These are phyloP conservation scores for Siphlonurus alternatus DNA, from an alignment of 2,888 invertebrate genomes.

Conservation along the genomic window DNA sequence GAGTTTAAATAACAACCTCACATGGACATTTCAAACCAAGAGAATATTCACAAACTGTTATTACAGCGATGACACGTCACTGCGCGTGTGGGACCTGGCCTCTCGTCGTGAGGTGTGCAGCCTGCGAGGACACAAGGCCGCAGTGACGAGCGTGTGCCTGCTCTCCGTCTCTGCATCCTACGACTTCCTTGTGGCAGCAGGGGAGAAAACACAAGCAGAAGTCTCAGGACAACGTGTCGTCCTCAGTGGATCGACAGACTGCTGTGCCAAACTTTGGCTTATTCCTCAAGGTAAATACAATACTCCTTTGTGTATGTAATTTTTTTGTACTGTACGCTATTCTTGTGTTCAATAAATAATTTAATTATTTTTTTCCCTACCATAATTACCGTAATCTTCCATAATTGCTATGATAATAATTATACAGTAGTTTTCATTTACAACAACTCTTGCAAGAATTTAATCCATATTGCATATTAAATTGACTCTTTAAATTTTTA, in stretches of 20 bases:
- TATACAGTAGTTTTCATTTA: no score
- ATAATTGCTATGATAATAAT: no score
- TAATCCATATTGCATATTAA: no score
- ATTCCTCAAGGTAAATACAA: neutral
- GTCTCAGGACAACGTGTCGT: neutral
- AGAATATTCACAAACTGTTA: no score
- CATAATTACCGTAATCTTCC: no score
- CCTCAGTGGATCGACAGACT: neutral
- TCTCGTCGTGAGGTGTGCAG: neutral
- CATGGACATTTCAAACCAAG: neutral
- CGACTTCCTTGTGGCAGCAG: neutral
- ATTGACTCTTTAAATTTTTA: no score
- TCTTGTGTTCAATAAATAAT: neutral
- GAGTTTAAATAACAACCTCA: neutral
- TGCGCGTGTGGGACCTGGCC: neutral
- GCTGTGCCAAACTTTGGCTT: neutral
- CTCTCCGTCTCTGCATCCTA: neutral
- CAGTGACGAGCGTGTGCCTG: neutral
- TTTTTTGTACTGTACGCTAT: no score
- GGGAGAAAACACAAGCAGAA: neutral
- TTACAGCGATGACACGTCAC: constrained; percentile 1
- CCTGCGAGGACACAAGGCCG: neutral
- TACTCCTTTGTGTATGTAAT: no score
- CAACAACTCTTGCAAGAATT: no score
- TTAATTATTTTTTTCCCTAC: neutral